Base-by-base conservation (phyloP, 2,888 invertebrate species). In the Rutpela maculata region DNA sequence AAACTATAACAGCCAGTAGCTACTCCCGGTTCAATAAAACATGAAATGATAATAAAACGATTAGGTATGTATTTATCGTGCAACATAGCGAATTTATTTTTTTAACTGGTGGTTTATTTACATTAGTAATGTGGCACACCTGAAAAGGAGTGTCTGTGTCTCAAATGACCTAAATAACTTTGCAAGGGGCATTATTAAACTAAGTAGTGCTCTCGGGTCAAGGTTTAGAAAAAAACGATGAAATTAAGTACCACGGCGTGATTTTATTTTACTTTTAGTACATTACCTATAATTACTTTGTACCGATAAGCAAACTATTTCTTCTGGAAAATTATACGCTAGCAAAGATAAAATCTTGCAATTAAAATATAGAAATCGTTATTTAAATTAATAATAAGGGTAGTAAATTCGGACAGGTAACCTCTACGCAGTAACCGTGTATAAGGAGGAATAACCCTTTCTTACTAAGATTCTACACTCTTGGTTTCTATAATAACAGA, bases 71-170 rank as follows among this genome's bases (percentile, higher is more conserved):
- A 31, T 68, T 68, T 68, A 80, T 56, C 73, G 26, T 76, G 71
- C 59, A 65, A 75, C 68, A 71, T 17, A 22, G 62, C 68, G 19
- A 70, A 71, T 74, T 74, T 72, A 76, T 74, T 78, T 79, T 80
- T 80, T 75, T 78, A 73, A 67, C 60, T 74, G 67, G 12, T 69
- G 67, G 77, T 81, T 83, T 83, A 84, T 86, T 86, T 84, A 84
- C 83, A 85, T 85, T 84, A 78, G 73, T 82, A 84, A 85, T 85
- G 81, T 77, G 86, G 75, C 86, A 81, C 86, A 82, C 86, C 86
- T 85, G 83, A 84, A 82, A 83, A 85, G 84, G 86, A 81, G 85
- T 84, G 84, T 80, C 1, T 78, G 78, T 78, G 76, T 78, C 74
- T 81, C 79, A 80, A 80, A 83, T 82, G 85, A 84, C 85, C 85